A percentile compares a stretch with the other conserved stretches of the same genome.
Conservation (phyloP, 2,888 invertebrate species). For the Oxyteleia sp. region DNA sequence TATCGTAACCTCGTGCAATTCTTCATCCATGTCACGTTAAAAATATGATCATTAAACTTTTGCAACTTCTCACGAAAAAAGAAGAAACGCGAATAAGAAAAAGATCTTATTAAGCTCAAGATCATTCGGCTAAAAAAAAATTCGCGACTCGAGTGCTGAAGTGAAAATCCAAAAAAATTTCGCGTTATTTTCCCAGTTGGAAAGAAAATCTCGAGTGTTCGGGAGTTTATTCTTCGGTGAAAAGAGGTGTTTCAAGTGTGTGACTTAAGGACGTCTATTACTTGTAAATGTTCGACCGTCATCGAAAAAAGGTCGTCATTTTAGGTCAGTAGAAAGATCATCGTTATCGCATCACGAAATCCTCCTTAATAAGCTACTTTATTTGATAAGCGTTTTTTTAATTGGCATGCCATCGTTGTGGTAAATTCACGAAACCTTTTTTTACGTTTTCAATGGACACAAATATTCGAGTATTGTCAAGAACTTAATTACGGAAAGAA, state of each 20-base stretch:
- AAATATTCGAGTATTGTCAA: no score
- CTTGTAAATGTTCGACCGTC: slow-evolving; percentile 67
- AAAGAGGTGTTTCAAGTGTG: slow-evolving; percentile 53
- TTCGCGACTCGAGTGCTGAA: slow-evolving; percentile 52
- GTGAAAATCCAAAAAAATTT: slow-evolving; percentile 55
- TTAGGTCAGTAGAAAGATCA: slow-evolving; percentile 57
- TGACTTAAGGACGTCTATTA: slow-evolving; percentile 58
- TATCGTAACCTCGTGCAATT: no score
- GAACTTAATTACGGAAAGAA: no score
- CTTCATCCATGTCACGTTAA: no score
- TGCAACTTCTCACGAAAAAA: slow-evolving; percentile 1
- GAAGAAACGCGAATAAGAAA: no score
- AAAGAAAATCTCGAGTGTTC: slow-evolving; percentile 57
- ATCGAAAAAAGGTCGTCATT: slow-evolving; percentile 58
- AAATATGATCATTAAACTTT: slow-evolving; percentile 7
- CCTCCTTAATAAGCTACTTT: neutral
- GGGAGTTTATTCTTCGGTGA: slow-evolving; percentile 54
- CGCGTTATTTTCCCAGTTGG: slow-evolving; percentile 54
- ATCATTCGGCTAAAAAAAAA: slow-evolving; percentile 53
- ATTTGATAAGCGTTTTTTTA: neutral
- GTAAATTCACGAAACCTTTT: no score
- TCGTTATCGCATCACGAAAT: neutral
- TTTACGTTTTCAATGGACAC: no score
- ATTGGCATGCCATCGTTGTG: neutral
- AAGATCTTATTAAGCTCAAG: slow-evolving; percentile 61